These are phyloP conservation scores for Sterna hirundo DNA, from an alignment of 2,113 vertebrate species.

Conservation along the genomic window DNA sequence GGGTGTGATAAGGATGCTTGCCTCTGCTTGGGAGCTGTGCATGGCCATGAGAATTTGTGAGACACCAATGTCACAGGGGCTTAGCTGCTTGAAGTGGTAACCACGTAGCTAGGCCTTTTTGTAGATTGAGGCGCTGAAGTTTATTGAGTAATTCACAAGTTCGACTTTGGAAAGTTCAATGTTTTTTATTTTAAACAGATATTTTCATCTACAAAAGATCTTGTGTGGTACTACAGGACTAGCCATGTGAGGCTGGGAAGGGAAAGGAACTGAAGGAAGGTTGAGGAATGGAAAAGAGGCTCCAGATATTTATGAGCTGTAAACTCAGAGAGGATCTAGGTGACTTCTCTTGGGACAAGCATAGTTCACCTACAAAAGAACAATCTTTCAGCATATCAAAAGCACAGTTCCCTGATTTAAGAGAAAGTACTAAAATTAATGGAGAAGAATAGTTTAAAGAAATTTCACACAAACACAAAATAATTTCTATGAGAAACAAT, in stretches of 20 bases:
- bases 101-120: background rate
- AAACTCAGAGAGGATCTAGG: background rate
- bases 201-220: background rate
- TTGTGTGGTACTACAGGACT: background rate
- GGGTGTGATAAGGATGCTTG: background rate
- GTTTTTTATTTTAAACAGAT: background rate
- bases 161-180: background rate
- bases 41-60: background rate
- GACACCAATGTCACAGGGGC: fast-evolving
- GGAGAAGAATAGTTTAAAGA: background rate
- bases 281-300: background rate
- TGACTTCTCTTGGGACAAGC: background rate
- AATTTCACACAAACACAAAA: background rate
- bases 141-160: background rate
- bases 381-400: background rate
- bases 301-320: background rate
- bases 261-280: background rate
- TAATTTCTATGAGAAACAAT: background rate
- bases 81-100: background rate
- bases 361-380: background rate
- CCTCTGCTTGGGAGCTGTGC: background rate
- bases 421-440: background rate
- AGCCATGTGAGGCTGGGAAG: background rate
- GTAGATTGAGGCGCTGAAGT: background rate
- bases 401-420: background rate